Percentiles rank a stretch among this genome's conserved stretches.
These are phyloP conservation scores for Oeneis ivallda DNA, from an alignment of 2,888 invertebrate species.

Conservation along the genomic window DNA sequence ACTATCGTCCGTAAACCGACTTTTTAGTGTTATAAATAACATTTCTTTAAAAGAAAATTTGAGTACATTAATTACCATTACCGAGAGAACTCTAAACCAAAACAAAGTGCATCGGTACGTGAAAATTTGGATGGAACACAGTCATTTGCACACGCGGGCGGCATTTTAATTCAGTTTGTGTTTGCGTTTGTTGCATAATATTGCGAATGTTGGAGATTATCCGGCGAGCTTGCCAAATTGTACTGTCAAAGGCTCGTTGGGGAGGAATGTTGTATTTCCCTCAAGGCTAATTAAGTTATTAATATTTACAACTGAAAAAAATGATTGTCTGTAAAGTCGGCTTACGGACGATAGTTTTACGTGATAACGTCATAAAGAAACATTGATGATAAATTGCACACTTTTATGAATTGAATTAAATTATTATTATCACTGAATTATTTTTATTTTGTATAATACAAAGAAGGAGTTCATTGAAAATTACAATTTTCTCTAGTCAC, in stretches of 20 bases:
- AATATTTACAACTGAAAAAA: too few relatives aligned
- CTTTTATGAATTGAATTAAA: too few relatives aligned
- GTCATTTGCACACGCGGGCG: conserved; percentile 15
- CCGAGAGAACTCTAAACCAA: not conserved
- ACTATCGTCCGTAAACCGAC: too few relatives aligned
- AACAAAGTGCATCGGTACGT: not conserved
- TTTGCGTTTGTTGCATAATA: conserved; percentile 19
- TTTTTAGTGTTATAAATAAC: too few relatives aligned
- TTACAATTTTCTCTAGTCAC: too few relatives aligned
- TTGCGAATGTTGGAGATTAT: conserved; percentile 8
- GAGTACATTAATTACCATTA: not conserved
- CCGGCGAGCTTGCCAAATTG: conserved; percentile 19
- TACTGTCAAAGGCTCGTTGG: conserved; percentile 10
- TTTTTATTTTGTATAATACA: too few relatives aligned
- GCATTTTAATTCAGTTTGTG: conserved; percentile 24
- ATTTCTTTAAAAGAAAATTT: not conserved
- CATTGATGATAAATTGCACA: too few relatives aligned
- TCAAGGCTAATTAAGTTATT: not conserved
- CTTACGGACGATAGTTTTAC: too few relatives aligned
- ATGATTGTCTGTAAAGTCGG: too few relatives aligned
- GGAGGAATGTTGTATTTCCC: not conserved
- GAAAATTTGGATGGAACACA: conserved; percentile 10
- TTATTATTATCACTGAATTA: too few relatives aligned
- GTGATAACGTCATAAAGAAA: too few relatives aligned
- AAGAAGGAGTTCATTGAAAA: too few relatives aligned